A percentile compares a stretch with the other conserved stretches of the same genome.
These are phyloP conservation scores for Drosophila conformis DNA, from an alignment of 2,888 invertebrate genomes.

Conservation along the genomic window DNA sequence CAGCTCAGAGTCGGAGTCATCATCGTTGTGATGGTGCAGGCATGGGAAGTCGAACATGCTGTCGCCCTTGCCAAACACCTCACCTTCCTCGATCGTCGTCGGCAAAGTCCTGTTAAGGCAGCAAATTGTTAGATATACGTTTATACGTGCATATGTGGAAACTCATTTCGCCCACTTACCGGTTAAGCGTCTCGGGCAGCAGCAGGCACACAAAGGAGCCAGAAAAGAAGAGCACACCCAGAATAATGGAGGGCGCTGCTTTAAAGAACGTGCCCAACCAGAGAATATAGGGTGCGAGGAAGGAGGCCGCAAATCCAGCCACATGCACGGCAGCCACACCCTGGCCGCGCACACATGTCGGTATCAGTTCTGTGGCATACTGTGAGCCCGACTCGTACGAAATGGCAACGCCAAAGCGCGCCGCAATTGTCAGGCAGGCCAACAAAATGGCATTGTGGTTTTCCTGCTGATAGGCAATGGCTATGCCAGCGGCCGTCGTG, in stretches of 20 bases:
- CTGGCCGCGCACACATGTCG: conserved; percentile 88
- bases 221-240: conserved; percentile 86
- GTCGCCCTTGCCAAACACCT: conserved; percentile 87
- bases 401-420: conserved; percentile 87
- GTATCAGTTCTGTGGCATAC: conserved; percentile 88
- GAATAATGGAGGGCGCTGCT: conserved; percentile 86
- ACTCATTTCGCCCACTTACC: conserved; percentile 59
- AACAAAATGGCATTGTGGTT: conserved; percentile 85
- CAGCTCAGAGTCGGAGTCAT: conserved; percentile 78
- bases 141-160: neutral
- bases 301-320: conserved; percentile 87
- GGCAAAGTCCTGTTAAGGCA: conserved; percentile 85
- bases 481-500: conserved; percentile 85
- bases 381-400: conserved; percentile 89
- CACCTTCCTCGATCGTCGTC: conserved; percentile 87
- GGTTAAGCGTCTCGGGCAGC: conserved; percentile 87
- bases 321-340: conserved; percentile 88
- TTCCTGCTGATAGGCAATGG: conserved; percentile 85
- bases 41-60: conserved; percentile 86
- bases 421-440: conserved; percentile 86
- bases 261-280: conserved; percentile 85
- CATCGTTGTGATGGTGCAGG: conserved; percentile 69
- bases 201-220: conserved; percentile 87
- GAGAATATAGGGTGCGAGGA: conserved; percentile 87
- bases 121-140: neutral